These are phyloP conservation scores for Nomada flava DNA, from an alignment of 2,888 invertebrate species.

Conservation along the genomic window DNA sequence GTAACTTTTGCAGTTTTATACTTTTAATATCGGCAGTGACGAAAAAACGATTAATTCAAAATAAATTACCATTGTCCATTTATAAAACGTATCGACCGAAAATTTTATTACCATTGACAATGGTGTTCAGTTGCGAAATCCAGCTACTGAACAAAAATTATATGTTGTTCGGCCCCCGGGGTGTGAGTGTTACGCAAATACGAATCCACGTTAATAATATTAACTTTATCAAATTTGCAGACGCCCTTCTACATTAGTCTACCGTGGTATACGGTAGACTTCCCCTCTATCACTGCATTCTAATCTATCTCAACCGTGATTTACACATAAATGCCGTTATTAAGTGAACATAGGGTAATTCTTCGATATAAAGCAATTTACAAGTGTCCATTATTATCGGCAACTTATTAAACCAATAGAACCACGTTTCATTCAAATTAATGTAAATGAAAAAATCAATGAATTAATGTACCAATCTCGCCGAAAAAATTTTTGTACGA, in stretches of 20 bases:
- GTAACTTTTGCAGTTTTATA: constrained; percentile 54
- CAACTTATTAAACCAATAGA: not conserved
- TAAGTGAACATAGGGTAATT: not conserved
- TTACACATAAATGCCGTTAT: not conserved
- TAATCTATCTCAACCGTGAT: too few species aligned
- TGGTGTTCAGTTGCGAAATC: not conserved
- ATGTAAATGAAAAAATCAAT: not conserved
- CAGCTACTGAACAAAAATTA: constrained; percentile 1
- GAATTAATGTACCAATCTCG: too few species aligned
- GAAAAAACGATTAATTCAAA: constrained; percentile 18
- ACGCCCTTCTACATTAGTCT: not conserved
- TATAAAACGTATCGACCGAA: not conserved
- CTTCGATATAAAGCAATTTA: not conserved
- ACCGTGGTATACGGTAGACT: too few species aligned
- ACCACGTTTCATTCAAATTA: not conserved
- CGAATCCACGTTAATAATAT: not conserved
- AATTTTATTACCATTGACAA: not conserved
- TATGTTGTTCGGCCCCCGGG: not conserved
- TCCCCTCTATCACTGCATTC: too few species aligned
- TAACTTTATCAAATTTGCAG: not conserved
- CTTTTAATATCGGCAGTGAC: constrained; percentile 35
- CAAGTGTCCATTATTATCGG: not conserved
- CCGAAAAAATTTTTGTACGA: too few species aligned
- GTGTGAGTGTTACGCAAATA: constrained; percentile 29
- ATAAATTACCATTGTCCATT: constrained; percentile 28